Percentiles rank a stretch among this genome's conserved stretches.
phyloP scores from a whole-genome alignment of 1,140 invertebrate genomes.

The Dermatophagoides farinae region DNA sequence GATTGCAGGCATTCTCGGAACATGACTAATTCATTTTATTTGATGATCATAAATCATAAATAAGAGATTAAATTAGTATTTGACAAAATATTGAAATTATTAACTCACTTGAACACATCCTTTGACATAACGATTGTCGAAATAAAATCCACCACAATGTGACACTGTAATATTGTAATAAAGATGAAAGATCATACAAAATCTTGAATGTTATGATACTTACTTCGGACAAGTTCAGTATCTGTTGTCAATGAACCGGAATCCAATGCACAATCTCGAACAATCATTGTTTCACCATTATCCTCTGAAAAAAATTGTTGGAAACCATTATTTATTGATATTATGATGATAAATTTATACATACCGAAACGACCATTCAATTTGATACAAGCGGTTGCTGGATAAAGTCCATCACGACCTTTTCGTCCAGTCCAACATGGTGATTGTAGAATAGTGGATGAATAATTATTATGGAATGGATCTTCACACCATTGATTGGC shows the following conservation, averaged over 20 bases:
- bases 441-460: slow-evolving; percentile 54
- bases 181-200: background rate
- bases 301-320: slow-evolving; percentile 26
- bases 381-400: slow-evolving; percentile 90
- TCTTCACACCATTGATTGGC: slow-evolving; percentile 74
- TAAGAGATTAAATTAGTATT: background rate
- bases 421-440: slow-evolving; percentile 83
- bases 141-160: slow-evolving; percentile 73
- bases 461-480: slow-evolving; percentile 85
- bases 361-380: slow-evolving; percentile 62
- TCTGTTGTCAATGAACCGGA: slow-evolving; percentile 75
- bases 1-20: slow-evolving; percentile 22
- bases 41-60: background rate
- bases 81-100: background rate
- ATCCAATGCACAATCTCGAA: slow-evolving; percentile 71
- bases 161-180: slow-evolving; percentile 27
- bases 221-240: slow-evolving; percentile 37
- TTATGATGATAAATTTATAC: slow-evolving; percentile 15
- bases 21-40: slow-evolving; percentile 17
- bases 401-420: slow-evolving; percentile 73
- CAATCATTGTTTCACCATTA: slow-evolving; percentile 50
- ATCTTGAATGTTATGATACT: background rate
- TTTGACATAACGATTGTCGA: slow-evolving; percentile 48
- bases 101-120: slow-evolving; percentile 26
- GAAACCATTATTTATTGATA: slow-evolving; percentile 7